Evolutionary conservation across 2,797 vertebrate species (phyloP), one percentile per base, ranked within the genome.

Genomic region (Chrosomus eos): DNA sequence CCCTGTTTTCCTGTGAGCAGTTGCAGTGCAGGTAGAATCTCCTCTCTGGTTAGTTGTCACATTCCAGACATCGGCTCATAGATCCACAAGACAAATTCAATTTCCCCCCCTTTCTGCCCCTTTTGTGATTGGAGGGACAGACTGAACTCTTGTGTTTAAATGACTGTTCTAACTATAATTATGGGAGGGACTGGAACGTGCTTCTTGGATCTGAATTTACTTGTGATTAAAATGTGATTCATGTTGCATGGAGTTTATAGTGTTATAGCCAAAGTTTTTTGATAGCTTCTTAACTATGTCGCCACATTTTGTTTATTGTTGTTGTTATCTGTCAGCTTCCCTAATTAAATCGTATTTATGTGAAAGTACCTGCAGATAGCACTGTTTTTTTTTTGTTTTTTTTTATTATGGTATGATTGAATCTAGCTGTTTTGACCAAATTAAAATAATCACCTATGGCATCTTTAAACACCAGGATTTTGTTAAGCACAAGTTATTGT

Each of bases 31-130:
- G 93, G 93, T 95, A 93, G 85, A 73, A 40, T 28, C 86, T 87
- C 62, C 80, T 51, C 88, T 91, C 55, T 45, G 55, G 90, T 80
- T 80, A 64, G 55, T 82, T 31, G n/a, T 80, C 88, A 90, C 94
- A 96, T 96, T 95, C 95, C 92, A 94, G 94, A 94, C 93, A 0
- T 84, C 91, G 89, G 95, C 91, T 96, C 94, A 96, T 92, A 91
- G 89, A 3, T 78, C 66, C 58, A 75, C 70, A 81, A 88, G 87
- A 87, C 81, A 80, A 74, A 74, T 66, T 7, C 58, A 19, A 53
- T 38, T 19, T 0, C 43, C 4, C 13, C 40, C 45, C 78, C 28
- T 6, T 48, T 72, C 14, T 82, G 64, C 48, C 38, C 45, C 40
- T 84, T 77, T 88, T 84, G 51, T 88, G 75, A 88, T 74, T 71